Percentiles rank a stretch among this genome's conserved stretches.
phyloP scores from a whole-genome alignment of 2,113 vertebrate genomes.

The Daubentonia madagascariensis region DNA sequence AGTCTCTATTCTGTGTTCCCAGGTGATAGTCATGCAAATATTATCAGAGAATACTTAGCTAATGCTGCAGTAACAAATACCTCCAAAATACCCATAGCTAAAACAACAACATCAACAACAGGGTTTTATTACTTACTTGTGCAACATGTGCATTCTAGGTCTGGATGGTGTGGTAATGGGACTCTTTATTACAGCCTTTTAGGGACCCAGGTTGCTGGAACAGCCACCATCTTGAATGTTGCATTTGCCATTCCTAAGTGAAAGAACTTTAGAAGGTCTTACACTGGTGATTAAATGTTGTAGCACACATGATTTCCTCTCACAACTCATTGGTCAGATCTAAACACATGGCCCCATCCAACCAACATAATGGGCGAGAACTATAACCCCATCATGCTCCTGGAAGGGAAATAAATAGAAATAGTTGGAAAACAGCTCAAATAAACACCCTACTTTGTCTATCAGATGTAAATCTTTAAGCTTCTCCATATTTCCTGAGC shows the following conservation, averaged over 20 bases:
- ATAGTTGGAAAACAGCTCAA: neutral
- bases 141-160: neutral
- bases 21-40: neutral
- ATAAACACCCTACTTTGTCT: neutral
- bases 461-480: neutral
- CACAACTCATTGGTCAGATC: neutral
- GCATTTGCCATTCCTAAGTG: neutral
- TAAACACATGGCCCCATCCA: neutral
- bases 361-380: neutral
- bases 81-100: neutral
- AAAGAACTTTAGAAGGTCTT: neutral
- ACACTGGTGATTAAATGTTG: neutral
- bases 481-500: neutral
- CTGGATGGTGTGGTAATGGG: neutral
- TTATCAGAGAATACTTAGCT: neutral
- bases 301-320: neutral
- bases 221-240: neutral
- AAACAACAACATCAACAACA: neutral
- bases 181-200: too few species aligned
- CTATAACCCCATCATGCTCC: neutral
- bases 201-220: too few species aligned
- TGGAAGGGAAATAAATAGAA: neutral
- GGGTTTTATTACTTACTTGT: neutral
- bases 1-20: neutral
- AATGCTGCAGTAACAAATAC: neutral